Base-by-base conservation (phyloP, 2,888 invertebrate genomes). In the Tetragnatha montana region DNA sequence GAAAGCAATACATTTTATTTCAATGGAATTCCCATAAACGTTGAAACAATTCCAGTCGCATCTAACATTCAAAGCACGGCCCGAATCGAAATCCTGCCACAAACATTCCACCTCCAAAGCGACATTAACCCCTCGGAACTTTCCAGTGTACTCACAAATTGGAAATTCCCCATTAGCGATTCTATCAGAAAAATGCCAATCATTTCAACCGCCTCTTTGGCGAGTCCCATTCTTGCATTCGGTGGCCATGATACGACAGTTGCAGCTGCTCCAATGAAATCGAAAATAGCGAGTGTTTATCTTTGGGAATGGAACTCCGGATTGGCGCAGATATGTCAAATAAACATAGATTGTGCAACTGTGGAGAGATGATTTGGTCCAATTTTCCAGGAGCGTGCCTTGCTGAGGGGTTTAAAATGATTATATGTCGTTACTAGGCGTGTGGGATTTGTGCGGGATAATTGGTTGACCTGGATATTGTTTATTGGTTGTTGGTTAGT, bases 121-220 rank as follows among this genome's bases (percentile, higher is more conserved):
- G 14, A 60, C 60, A 60, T 17, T 17, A 60, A 60, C 60, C 60
- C 6, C 60, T 60, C 60, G 60, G 10, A 60, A 60, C 60, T 60
- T 60, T 17, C 60, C 12, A 60, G 17, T 10, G 10, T 60, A 60
- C 60, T 17, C 60, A 35, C 35, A 60, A 60, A 60, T 60, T 60
- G 60, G 60, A 60, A 60, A 60, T 60, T 60, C 60, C 35, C 60
- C 60, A 60, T 60, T 60, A 60, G 60, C 60, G 60, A 10, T 60
- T 60, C 60, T 12, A 78, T 78, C 78, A 22, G 22, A 17, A 68
- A 78, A 78, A 78, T 60, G 78, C 60, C 78, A 78, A 60, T 78
- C 78, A 78, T 75, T 47, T 60, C 60, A 60, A 60, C 60, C 17
- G 60, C 17, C 60, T 17, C 60, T 60, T 4, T 10, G 17, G 17